Evolutionary conservation across 2,797 vertebrate genomes (phyloP), one percentile per base, ranked within the genome.

Genomic region (Tamandua tetradactyla): DNA sequence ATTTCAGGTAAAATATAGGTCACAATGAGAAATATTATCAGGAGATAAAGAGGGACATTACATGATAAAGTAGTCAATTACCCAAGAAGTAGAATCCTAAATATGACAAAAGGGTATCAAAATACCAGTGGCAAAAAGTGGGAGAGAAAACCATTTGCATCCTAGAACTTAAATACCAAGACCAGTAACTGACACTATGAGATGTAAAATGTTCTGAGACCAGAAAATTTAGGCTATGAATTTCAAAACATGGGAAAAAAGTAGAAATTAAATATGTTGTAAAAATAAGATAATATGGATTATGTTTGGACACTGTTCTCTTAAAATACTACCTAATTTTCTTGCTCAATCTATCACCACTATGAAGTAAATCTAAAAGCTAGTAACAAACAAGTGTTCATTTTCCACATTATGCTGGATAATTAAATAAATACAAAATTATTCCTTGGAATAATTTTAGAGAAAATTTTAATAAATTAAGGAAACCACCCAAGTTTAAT

Each of bases 391-490:
- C 17, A 32, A 44, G 27, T 44, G 22, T 37, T 71, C 32, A 42
- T 49, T 93, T 78, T 42, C 37, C 57, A 93, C 13, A 30, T 37
- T 23, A n/a, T 69, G 5, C 8, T 61, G 35, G 23, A 37, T 68
- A 69, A 74, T 10, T 86, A 6, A 55, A 82, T 75, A 23, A 44
- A 44, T 78, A 22, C 14, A 89, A 80, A 61, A 47, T 93, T 32
- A 87, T 1, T 35, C 30, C 14, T 35, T 3, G 49, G 14, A 86
- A 72, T 93, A 61, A 91, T 80, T 93, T 68, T 69, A 59, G 52
- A 89, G 20, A 86, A 40, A 95, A 44, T 49, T 62, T 81, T 84
- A 64, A 81, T 42, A 82, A 81, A 87, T 91, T 86, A 69, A 78
- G 25, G 61, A 89, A 91, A 35, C 71, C 32, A 79, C 72, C 10